A percentile compares a stretch with the other conserved stretches of the same genome.
phyloP scores from a whole-genome alignment of 2,797 vertebrate genomes.

The Catostomus latipinnis region DNA sequence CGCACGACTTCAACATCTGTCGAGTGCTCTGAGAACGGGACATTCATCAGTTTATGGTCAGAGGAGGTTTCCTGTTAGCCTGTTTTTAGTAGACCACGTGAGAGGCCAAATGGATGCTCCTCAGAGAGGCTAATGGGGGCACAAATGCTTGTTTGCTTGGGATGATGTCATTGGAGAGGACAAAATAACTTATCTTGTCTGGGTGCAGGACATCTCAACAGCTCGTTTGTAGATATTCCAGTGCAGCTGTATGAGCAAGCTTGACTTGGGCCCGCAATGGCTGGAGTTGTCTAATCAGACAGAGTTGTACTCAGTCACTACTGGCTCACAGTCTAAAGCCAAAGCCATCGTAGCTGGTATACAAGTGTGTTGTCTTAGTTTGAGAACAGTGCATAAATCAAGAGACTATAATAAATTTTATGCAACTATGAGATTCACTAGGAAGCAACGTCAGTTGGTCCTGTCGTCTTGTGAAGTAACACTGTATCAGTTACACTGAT shows the following conservation, averaged over 20 bases:
- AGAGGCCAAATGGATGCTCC: conserved; percentile 37
- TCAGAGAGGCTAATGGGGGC: conserved; percentile 13
- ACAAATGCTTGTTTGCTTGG: background rate
- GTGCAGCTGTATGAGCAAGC: background rate
- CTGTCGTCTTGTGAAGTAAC: too few relatives aligned
- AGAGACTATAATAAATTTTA: too few relatives aligned
- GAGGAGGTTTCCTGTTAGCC: conserved; percentile 44
- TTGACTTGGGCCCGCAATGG: too few relatives aligned
- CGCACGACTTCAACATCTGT: conserved; percentile 62
- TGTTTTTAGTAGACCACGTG: conserved; percentile 44
- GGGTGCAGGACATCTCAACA: background rate
- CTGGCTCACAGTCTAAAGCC: too few relatives aligned
- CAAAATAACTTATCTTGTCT: conserved; percentile 17
- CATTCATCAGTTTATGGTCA: conserved; percentile 25
- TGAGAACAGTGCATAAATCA: too few relatives aligned
- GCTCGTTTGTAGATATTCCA: conserved; percentile 12
- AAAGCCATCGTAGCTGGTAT: too few relatives aligned
- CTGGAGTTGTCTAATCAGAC: too few relatives aligned
- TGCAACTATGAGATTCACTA: too few relatives aligned
- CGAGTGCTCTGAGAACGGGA: conserved; percentile 23
- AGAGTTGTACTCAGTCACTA: too few relatives aligned
- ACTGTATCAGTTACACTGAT: background rate
- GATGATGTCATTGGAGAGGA: background rate
- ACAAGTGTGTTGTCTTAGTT: too few relatives aligned
- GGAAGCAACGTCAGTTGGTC: too few relatives aligned